These are phyloP conservation scores for Pristionchus japonicus DNA, from an alignment of 2,888 invertebrate species.

Conservation along the genomic window DNA sequence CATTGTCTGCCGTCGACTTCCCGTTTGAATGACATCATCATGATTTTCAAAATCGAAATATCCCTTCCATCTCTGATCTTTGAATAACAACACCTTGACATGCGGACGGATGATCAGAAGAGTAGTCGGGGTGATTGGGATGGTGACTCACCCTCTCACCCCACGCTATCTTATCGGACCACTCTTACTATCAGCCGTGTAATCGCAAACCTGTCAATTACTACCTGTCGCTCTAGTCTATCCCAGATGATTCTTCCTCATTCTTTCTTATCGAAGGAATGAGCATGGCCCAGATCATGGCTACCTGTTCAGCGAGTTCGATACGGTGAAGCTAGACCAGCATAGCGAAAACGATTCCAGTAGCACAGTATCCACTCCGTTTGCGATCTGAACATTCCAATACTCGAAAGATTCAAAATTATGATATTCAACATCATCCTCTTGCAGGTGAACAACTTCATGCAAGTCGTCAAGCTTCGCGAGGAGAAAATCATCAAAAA, in stretches of 20 bases:
- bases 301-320: background rate
- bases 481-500: slow-evolving; percentile 74
- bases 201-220: slow-evolving; percentile 17
- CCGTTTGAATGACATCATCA: background rate
- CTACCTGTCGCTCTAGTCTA: background rate
- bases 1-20: background rate
- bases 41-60: background rate
- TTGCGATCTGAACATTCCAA: no score
- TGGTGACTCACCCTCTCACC: background rate
- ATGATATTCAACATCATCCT: background rate
- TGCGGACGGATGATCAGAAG: background rate
- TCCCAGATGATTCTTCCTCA: background rate
- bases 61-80: background rate
- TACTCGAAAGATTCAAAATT: background rate
- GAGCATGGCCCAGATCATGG: background rate
- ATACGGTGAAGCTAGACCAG: no score
- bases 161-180: slow-evolving; percentile 5
- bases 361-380: no score
- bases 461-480: slow-evolving; percentile 73
- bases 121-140: no score
- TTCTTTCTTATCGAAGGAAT: background rate
- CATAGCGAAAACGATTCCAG: no score
- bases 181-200: slow-evolving; percentile 10
- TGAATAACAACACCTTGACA: background rate
- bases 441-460: slow-evolving; percentile 72